Percentiles rank a stretch among this genome's conserved stretches.
phyloP scores from a whole-genome alignment of 1,140 invertebrate species.

The Bombus superbus region DNA sequence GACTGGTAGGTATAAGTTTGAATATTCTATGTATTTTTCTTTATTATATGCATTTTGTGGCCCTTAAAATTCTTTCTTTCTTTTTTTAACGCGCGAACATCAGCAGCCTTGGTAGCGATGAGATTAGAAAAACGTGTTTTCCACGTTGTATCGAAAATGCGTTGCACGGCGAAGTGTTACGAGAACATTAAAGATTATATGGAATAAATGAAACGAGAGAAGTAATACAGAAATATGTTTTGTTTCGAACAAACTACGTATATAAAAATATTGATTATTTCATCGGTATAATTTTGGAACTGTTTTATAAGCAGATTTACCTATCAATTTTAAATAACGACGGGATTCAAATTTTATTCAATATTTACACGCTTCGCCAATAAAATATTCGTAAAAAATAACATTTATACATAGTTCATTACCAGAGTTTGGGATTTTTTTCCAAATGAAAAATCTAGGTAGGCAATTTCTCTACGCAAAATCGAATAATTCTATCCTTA shows the following conservation, averaged over 20 bases:
- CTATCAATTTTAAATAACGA: not conserved
- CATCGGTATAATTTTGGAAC: not conserved
- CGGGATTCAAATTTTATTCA: not conserved
- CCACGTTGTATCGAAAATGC: no score
- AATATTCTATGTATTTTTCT: no score
- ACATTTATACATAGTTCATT: not conserved
- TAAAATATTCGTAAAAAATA: not conserved
- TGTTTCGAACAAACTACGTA: not conserved
- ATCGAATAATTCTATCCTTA: not conserved
- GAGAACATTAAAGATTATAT: no score
- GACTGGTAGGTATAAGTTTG: no score
- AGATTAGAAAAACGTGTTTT: not conserved
- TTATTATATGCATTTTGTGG: no score
- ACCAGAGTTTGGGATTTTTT: not conserved
- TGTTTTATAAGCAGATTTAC: conserved; percentile 2
- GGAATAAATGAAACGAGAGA: no score
- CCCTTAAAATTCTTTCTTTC: no score
- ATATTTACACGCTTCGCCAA: not conserved
- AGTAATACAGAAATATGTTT: not conserved
- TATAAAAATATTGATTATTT: not conserved
- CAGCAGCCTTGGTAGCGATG: not conserved
- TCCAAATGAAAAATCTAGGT: not conserved
- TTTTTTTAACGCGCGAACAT: no score
- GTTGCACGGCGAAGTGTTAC: no score
- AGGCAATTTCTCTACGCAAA: not conserved